Percentiles rank a stretch among this genome's conserved stretches.
These are phyloP conservation scores for Orthosia gothica DNA, from an alignment of 2,888 invertebrate genomes.

Conservation along the genomic window DNA sequence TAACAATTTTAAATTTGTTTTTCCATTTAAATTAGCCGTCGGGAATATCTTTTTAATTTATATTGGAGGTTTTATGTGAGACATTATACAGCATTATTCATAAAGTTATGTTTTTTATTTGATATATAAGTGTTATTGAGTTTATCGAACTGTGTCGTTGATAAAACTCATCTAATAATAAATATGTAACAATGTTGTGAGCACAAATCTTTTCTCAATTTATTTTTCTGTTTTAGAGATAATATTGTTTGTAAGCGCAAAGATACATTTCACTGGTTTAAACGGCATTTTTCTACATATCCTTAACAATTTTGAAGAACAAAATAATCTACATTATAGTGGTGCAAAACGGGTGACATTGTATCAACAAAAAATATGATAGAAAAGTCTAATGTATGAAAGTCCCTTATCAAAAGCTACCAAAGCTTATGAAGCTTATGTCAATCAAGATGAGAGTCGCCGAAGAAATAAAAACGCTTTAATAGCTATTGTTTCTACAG, in stretches of 20 bases:
- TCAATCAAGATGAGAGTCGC: too few relatives aligned
- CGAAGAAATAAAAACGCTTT: neutral
- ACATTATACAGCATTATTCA: constrained; percentile 46
- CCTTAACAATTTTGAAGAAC: neutral
- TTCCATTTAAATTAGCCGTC: constrained; percentile 56
- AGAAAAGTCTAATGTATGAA: too few relatives aligned
- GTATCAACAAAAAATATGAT: too few relatives aligned
- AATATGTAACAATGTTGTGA: constrained; percentile 10
- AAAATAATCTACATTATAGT: neutral
- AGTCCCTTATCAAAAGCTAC: neutral
- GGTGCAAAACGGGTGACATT: too few relatives aligned
- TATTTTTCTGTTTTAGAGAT: neutral
- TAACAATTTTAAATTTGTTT: constrained; percentile 60
- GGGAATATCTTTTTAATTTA: constrained; percentile 69
- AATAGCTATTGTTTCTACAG: too few relatives aligned
- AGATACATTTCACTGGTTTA: too few relatives aligned
- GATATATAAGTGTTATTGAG: neutral
- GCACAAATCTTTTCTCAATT: neutral
- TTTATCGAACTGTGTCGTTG: constrained; percentile 30
- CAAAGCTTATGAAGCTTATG: neutral
- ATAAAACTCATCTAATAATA: constrained; percentile 5
- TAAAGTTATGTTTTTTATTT: constrained; percentile 18
- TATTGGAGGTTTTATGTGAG: constrained; percentile 57
- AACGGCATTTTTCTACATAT: too few relatives aligned
- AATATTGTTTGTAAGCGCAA: neutral